Conservation (phyloP, 2,113 vertebrate genomes). For the Anoura caudifer region DNA sequence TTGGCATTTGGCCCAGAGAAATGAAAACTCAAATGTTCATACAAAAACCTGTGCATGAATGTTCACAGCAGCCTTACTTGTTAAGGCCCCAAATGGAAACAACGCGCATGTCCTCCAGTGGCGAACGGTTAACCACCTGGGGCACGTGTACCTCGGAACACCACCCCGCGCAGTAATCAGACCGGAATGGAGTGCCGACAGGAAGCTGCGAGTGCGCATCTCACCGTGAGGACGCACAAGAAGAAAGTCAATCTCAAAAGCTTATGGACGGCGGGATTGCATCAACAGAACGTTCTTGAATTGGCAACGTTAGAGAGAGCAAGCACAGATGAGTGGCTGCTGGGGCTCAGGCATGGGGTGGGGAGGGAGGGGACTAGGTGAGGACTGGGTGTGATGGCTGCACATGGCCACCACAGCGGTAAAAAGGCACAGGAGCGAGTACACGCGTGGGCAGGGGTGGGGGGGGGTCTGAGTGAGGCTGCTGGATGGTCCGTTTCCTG, state of each 20-base stretch:
- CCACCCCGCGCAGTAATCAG: background rate
- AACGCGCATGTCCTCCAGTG: background rate
- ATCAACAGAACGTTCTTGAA: background rate
- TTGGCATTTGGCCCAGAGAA: background rate
- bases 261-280: background rate
- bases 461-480: background rate
- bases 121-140: background rate
- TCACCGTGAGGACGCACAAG: background rate
- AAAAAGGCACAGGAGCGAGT: background rate
- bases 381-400: background rate
- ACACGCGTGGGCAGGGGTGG: too few relatives aligned
- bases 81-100: background rate
- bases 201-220: too few relatives aligned
- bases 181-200: background rate
- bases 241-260: background rate
- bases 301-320: background rate
- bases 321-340: background rate
- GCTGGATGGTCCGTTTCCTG: background rate
- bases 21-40: background rate
- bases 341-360: background rate
- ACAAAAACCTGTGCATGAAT: background rate
- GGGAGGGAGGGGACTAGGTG: background rate
- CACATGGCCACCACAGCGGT: rapidly evolving
- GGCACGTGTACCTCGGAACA: rapidly evolving
- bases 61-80: background rate